These are phyloP conservation scores for Dallia pectoralis DNA, from an alignment of 2,797 vertebrate genomes.

Conservation along the genomic window DNA sequence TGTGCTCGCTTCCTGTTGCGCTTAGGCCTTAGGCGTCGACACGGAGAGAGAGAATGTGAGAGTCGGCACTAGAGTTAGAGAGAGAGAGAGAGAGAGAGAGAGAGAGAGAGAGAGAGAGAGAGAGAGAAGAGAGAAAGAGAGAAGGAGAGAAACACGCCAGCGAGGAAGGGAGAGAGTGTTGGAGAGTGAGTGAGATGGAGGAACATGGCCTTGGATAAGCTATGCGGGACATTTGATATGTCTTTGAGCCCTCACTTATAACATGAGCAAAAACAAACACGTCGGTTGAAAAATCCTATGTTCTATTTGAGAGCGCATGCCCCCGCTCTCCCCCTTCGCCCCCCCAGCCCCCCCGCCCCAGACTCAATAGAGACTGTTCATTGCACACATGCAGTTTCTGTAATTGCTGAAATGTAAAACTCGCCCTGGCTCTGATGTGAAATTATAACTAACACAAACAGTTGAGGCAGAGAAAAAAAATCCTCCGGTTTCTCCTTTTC, in stretches of 20 bases:
- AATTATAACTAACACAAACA: constrained; percentile 75
- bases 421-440: constrained; percentile 67
- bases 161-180: constrained; percentile 53
- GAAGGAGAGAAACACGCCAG: constrained; percentile 13
- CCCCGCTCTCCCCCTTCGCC: background rate
- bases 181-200: constrained; percentile 66
- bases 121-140: constrained; percentile 44
- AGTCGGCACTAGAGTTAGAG: background rate
- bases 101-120: constrained; percentile 25
- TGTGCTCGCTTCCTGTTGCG: constrained; percentile 76
- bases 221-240: constrained; percentile 76
- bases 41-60: constrained; percentile 64
- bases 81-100: background rate
- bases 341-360: constrained; percentile 57
- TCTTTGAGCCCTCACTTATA: constrained; percentile 77
- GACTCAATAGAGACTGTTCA: constrained; percentile 76
- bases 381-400: constrained; percentile 69
- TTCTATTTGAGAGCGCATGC: constrained; percentile 67
- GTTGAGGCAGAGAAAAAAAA: constrained; percentile 59
- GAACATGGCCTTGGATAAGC: constrained; percentile 73
- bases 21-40: constrained; percentile 70
- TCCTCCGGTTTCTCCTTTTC: constrained; percentile 60
- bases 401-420: constrained; percentile 78
- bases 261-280: constrained; percentile 80
- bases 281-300: constrained; percentile 71